Base-by-base conservation (phyloP, 2,888 invertebrate genomes). In the Oasisia sp. region DNA sequence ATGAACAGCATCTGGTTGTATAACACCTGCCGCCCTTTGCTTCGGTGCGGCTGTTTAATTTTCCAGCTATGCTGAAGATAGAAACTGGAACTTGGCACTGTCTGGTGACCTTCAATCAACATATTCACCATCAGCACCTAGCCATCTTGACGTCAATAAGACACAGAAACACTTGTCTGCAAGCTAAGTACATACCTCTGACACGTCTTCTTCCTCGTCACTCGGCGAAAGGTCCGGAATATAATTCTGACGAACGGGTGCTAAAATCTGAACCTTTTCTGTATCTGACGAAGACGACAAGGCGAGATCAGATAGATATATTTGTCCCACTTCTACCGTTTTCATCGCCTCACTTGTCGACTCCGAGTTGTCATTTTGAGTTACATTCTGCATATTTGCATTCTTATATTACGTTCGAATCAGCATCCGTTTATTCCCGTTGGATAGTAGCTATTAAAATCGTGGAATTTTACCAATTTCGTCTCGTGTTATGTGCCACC, bases 211-310 rank as follows among this genome's bases (percentile, higher is more conserved):
- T 97, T 50, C 50, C 50, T 98, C 98, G 97, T 99, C 99, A 97
- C 98, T 98, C 97, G 98, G 98, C 96, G 98, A 98, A 97, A 98
- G 98, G 97, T 98, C 98, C 97, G 98, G 98, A 97, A 98, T 98
- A 97, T 98, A 98, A 97, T 98, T 98, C 96, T 98, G 98, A 44
- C 91, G 93, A 50, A 91, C 91, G 96, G 94, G 92, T 92, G 93
- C 91, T 89, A 93, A 91, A 93, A 94, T 93, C 92, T 93, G 93
- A 93, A 94, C 93, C 93, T 94, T 94, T 93, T 94, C 93, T 92
- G 93, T 92, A 91, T 92, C 93, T 92, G 94, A 94, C 74, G 94
- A 93, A 74, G 93, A 92, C 89, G 93, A 92, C 74, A 74, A 74
- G 74, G 74, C 74, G 74, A 74, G 74, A 74, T 74, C 74, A 94